Evolutionary conservation across 2,113 vertebrate species (phyloP).

Genomic region (Mohoua ochrocephala): DNA sequence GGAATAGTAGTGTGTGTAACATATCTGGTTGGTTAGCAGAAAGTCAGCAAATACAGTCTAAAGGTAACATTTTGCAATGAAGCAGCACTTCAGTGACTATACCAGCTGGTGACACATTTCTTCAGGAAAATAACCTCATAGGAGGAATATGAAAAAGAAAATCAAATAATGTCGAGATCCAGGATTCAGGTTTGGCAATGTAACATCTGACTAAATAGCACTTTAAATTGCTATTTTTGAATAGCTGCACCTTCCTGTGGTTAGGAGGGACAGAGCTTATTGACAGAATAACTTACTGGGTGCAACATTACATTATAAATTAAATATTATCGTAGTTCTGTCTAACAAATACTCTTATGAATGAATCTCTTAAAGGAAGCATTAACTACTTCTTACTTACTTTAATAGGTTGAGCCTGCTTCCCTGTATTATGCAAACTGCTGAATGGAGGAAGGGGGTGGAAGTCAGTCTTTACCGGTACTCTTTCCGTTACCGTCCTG

Average conservation of each 20-base stretch:
- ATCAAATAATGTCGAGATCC: background rate
- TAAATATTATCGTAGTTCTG: background rate
- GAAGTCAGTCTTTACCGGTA: background rate
- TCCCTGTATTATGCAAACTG: constrained; percentile 24
- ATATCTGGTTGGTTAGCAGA: background rate
- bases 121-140: background rate
- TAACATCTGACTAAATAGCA: background rate
- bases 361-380: constrained; percentile 17
- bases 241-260: background rate
- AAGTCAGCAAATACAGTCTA: background rate
- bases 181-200: background rate
- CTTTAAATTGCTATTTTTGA: background rate
- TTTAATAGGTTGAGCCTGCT: constrained; percentile 38
- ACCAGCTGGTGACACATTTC: background rate
- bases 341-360: background rate
- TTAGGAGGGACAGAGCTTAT: background rate
- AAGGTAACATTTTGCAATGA: background rate
- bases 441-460: constrained; percentile 14
- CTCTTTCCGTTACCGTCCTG: background rate
- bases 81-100: background rate
- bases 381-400: constrained; percentile 27
- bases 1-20: background rate
- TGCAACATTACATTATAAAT: background rate
- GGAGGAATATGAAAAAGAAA: background rate
- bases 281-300: background rate